Percentiles rank a stretch among this genome's conserved stretches.
Evolutionary conservation across 1,140 invertebrate genomes (phyloP).

Genomic region (Linepithema humile): DNA sequence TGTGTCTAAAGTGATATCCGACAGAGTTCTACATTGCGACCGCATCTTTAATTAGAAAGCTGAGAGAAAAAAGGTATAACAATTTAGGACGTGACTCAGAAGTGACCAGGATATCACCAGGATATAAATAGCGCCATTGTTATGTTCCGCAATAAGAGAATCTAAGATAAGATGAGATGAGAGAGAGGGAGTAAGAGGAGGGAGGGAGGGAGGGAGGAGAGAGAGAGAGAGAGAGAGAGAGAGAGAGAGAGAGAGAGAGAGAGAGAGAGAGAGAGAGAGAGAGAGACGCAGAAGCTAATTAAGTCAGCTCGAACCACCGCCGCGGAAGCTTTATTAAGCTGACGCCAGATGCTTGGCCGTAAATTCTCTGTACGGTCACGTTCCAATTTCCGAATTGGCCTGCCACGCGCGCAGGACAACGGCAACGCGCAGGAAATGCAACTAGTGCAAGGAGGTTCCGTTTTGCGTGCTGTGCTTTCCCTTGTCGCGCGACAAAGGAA

Average conservation of each 20-base stretch:
- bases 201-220: too few relatives aligned
- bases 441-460: constrained; percentile 53
- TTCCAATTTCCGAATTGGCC: constrained; percentile 72
- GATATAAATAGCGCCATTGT: constrained; percentile 53
- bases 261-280: not conserved
- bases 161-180: constrained; percentile 41
- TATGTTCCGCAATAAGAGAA: constrained; percentile 21
- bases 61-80: not conserved
- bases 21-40: not conserved
- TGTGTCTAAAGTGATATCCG: not conserved
- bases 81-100: constrained; percentile 35
- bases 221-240: constrained; percentile 1
- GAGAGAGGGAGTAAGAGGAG: not conserved
- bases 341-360: constrained; percentile 62
- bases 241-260: not conserved
- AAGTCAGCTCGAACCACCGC: constrained; percentile 66
- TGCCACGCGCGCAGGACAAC: constrained; percentile 26
- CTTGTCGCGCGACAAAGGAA: not conserved
- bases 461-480: not conserved
- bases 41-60: constrained; percentile 52
- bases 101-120: constrained; percentile 21
- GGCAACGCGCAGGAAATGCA: constrained; percentile 51
- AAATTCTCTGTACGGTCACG: constrained; percentile 63
- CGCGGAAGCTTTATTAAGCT: constrained; percentile 72
- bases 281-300: constrained; percentile 62